phyloP scores from a whole-genome alignment of 2,113 vertebrate genomes.

The Globicephala melas region DNA sequence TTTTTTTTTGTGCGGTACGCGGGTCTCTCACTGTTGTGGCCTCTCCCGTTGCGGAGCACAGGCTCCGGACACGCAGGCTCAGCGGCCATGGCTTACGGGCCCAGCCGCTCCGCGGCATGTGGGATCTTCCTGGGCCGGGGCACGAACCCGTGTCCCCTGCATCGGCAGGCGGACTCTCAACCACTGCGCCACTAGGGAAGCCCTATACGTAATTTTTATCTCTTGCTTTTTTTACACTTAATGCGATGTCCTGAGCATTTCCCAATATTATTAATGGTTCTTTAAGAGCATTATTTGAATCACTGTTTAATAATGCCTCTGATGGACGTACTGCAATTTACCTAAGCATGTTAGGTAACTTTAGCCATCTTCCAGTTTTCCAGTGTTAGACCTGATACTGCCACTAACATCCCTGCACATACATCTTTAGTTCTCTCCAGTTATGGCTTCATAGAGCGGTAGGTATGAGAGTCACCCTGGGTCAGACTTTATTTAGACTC shows the following conservation, averaged over 20 bases:
- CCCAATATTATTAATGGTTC: neutral
- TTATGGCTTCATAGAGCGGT: accelerated
- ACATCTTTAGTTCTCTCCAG: neutral
- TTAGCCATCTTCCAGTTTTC: neutral
- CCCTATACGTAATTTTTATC: neutral
- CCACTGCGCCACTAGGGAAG: too few relatives aligned
- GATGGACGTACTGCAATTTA: too few relatives aligned
- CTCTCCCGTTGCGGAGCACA: too few relatives aligned
- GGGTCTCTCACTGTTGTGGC: too few relatives aligned
- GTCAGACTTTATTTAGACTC: neutral
- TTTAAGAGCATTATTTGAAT: neutral
- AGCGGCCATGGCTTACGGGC: too few relatives aligned
- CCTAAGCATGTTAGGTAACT: neutral
- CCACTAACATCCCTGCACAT: neutral
- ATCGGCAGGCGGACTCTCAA: too few relatives aligned
- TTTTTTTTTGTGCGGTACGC: neutral
- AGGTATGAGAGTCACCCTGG: neutral
- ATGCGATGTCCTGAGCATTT: neutral
- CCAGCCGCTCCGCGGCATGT: too few relatives aligned
- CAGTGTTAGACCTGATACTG: neutral
- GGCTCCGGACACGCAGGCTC: too few relatives aligned
- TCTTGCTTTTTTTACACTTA: neutral
- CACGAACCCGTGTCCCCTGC: too few relatives aligned
- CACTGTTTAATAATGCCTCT: neutral
- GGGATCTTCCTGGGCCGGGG: too few relatives aligned